Percentiles rank a stretch among this genome's conserved stretches.
phyloP scores from a whole-genome alignment of 1,140 invertebrate species.

The Coelopa frigida region DNA sequence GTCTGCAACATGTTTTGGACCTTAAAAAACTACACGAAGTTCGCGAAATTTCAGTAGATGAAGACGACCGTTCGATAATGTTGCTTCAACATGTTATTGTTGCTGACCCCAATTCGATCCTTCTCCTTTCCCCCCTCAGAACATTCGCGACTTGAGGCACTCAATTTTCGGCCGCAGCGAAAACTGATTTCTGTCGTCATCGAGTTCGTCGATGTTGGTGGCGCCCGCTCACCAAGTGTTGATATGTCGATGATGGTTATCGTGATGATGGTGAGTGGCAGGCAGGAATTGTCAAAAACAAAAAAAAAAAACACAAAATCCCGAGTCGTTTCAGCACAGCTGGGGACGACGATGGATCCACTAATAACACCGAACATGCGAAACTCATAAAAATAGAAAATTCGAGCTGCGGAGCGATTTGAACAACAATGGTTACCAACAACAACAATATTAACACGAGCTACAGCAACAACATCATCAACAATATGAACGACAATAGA shows the following conservation, averaged over 20 bases:
- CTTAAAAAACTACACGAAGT: too few species aligned
- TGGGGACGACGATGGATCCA: not conserved
- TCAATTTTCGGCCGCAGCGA: too few species aligned
- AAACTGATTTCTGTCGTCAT: not conserved
- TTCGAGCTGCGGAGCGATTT: not conserved
- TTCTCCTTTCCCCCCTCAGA: too few species aligned
- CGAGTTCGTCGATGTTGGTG: not conserved
- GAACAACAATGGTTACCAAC: not conserved
- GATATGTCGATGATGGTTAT: slow-evolving; percentile 10
- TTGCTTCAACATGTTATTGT: too few species aligned
- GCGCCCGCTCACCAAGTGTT: slow-evolving; percentile 9
- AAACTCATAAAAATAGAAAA: not conserved
- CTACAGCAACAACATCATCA: not conserved
- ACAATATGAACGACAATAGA: not conserved
- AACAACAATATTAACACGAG: not conserved
- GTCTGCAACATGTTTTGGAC: too few species aligned
- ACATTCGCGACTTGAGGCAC: not conserved
- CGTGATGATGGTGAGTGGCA: slow-evolving; percentile 2
- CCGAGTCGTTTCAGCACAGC: not conserved
- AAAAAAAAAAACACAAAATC: not conserved
- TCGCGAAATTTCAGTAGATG: too few species aligned
- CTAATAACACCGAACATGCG: not conserved
- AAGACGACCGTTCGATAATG: too few species aligned
- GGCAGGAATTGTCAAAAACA: not conserved
- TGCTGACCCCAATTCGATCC: too few species aligned